Conservation (phyloP, 2,113 vertebrate species). For the Cichladusa arquata region DNA sequence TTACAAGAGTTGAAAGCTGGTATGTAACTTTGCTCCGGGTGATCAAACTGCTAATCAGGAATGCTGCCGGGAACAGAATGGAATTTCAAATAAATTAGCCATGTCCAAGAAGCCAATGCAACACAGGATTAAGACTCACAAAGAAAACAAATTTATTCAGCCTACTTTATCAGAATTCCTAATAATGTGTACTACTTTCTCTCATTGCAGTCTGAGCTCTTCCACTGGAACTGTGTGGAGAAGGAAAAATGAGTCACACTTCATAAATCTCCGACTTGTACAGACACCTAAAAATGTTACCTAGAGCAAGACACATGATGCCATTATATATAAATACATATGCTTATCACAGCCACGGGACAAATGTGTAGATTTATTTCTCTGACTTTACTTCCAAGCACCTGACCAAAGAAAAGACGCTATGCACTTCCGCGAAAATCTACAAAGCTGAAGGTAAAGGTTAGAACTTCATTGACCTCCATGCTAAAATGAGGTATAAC, state of each 20-base stretch:
- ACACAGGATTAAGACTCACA: conserved; percentile 75
- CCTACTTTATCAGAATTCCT: conserved; percentile 75
- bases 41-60: conserved; percentile 74
- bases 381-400: neutral
- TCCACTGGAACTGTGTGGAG: conserved; percentile 31
- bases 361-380: neutral
- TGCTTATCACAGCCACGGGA: neutral
- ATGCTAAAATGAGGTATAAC: neutral
- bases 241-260: conserved; percentile 63
- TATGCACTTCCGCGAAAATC: neutral
- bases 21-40: conserved; percentile 67
- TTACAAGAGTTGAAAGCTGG: conserved; percentile 68
- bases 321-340: neutral
- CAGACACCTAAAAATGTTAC: conserved; percentile 12
- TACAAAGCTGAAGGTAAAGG: neutral
- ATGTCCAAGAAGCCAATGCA: conserved; percentile 74
- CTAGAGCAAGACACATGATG: neutral
- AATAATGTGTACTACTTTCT: conserved; percentile 49
- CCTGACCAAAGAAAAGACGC: neutral
- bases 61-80: conserved; percentile 73
- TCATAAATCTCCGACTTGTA: conserved; percentile 49
- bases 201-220: conserved; percentile 57
- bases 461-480: neutral
- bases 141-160: conserved; percentile 74
- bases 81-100: conserved; percentile 79